Conservation (phyloP, 2,113 vertebrate genomes). For the Salvator merianae region DNA sequence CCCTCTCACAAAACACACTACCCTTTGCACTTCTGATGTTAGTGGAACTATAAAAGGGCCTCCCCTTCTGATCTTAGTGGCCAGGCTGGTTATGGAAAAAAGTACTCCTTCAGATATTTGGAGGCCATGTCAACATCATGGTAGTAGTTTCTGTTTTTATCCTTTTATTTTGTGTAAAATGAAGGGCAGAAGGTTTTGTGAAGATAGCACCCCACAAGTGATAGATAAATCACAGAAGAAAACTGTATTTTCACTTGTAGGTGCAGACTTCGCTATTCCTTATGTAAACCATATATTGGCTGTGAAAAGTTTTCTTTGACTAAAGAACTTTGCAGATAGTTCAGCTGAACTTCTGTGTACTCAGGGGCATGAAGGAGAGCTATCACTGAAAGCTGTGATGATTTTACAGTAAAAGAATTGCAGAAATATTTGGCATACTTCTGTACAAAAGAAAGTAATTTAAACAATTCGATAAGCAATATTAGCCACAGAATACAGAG, state of each 20-base stretch:
- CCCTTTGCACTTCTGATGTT: too few species aligned
- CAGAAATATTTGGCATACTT: constrained; percentile 5
- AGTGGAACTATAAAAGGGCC: too few species aligned
- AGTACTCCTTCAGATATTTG: too few species aligned
- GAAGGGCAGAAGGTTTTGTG: constrained; percentile 18
- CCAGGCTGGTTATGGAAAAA: too few species aligned
- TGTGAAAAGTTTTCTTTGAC: background rate
- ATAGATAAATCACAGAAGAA: constrained; percentile 14
- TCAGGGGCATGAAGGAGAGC: background rate
- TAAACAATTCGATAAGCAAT: background rate
- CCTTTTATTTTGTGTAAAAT: constrained; percentile 45
- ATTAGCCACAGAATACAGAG: background rate
- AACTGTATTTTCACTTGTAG: background rate
- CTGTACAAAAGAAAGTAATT: background rate
- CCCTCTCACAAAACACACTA: too few species aligned
- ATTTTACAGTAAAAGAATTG: constrained; percentile 8
- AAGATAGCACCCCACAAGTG: constrained; percentile 27
- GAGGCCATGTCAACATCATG: background rate
- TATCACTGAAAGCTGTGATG: background rate
- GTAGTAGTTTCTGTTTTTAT: background rate
- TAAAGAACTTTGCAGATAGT: background rate
- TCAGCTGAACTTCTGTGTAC: constrained; percentile 16
- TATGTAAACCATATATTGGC: constrained; percentile 9
- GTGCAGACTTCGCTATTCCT: background rate
- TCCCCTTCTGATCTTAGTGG: too few species aligned